Conservation (phyloP, 2,888 invertebrate species). For the Smittia aterrima region DNA sequence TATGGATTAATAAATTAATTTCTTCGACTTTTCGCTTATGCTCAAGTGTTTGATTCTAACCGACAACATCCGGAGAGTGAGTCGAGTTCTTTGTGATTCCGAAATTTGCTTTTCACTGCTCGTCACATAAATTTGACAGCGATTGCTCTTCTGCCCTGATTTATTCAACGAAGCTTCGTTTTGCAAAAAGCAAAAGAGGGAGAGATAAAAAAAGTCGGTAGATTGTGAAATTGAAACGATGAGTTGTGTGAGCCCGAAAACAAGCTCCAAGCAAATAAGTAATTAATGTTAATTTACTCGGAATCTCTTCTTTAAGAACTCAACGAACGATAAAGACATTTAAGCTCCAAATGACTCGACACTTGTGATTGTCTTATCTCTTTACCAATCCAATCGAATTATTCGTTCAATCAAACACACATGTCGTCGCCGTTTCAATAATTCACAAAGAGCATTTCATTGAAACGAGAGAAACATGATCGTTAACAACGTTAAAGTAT, state of each 20-base stretch:
- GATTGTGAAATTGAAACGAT: neutral
- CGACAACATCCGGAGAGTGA: neutral
- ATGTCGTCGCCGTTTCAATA: neutral
- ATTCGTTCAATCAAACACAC: neutral
- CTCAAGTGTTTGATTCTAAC: neutral
- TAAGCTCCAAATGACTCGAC: too few species aligned
- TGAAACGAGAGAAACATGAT: neutral
- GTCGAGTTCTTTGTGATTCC: neutral
- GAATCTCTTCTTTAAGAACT: too few species aligned
- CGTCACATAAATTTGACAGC: neutral
- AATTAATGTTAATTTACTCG: conserved; percentile 2
- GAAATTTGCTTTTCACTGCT: neutral
- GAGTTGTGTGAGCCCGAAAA: neutral
- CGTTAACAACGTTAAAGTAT: conserved; percentile 7
- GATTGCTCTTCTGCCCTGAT: too few species aligned
- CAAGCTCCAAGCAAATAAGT: conserved; percentile 9
- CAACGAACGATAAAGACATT: conserved; percentile 11
- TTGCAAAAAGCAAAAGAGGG: neutral
- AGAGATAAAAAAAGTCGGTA: neutral
- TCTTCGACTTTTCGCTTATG: neutral
- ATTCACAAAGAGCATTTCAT: neutral
- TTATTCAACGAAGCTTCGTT: too few species aligned
- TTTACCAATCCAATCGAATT: too few species aligned
- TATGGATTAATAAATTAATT: conserved; percentile 11
- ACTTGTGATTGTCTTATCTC: neutral